Evolutionary conservation across 2,888 invertebrate species (phyloP).

Genomic region (Unio delphinus): DNA sequence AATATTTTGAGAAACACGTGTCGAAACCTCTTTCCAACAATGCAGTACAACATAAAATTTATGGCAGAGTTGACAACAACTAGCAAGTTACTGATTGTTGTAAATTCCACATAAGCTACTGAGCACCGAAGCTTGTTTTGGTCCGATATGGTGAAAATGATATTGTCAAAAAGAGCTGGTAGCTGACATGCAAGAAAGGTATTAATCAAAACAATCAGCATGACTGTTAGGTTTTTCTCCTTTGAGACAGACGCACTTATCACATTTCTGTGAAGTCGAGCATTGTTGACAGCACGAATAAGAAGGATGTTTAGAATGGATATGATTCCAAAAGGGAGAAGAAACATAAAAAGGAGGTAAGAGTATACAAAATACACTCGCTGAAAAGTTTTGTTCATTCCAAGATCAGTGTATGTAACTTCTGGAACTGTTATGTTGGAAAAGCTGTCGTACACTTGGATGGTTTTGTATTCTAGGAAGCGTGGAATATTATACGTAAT

Average conservation of each 20-base stretch:
- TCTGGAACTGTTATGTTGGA: conserved; percentile 42
- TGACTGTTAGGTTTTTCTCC: conserved; percentile 94
- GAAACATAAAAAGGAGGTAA: conserved; percentile 65
- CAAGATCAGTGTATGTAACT: conserved; percentile 54
- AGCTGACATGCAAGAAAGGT: conserved; percentile 93
- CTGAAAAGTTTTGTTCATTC: conserved; percentile 52
- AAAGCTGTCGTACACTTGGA: conserved; percentile 17
- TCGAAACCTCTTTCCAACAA: conserved; percentile 66
- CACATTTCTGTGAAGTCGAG: conserved; percentile 45
- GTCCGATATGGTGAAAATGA: conserved; percentile 58
- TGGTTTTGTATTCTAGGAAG: conserved; percentile 71
- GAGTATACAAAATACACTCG: conserved; percentile 67
- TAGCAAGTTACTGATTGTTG: conserved; percentile 58
- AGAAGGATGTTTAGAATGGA: conserved; percentile 64
- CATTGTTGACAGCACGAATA: conserved; percentile 61
- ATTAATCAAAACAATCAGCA: conserved; percentile 95
- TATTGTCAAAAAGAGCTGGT: conserved; percentile 67
- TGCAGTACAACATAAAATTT: conserved; percentile 67
- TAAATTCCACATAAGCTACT: conserved; percentile 47
- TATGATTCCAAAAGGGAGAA: conserved; percentile 64
- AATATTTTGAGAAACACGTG: conserved; percentile 43
- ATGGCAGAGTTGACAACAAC: conserved; percentile 65
- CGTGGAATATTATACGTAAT: conserved; percentile 87
- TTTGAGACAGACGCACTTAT: conserved; percentile 72
- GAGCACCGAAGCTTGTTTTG: conserved; percentile 39